Conservation (phyloP, 1,140 invertebrate genomes). For the Drosophila elegans region DNA sequence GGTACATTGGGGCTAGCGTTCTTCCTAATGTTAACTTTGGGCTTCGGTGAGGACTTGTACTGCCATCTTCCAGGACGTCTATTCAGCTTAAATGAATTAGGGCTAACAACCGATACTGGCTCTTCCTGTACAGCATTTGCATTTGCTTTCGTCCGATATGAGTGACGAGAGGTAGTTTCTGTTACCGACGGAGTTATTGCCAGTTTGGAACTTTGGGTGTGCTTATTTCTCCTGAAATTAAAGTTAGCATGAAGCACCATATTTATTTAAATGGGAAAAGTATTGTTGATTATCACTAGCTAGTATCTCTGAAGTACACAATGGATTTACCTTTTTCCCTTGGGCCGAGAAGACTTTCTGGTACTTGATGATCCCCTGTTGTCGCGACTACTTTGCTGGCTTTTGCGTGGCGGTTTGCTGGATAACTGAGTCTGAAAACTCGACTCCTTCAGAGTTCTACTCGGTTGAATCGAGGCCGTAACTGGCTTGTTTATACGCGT, state of each 20-base stretch:
- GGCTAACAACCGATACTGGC: constrained; percentile 86
- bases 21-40: constrained; percentile 92
- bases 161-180: constrained; percentile 85
- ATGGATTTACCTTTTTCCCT: constrained; percentile 62
- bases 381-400: constrained; percentile 30
- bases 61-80: constrained; percentile 93
- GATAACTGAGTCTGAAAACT: constrained; percentile 19
- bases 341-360: constrained; percentile 61
- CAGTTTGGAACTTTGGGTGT: constrained; percentile 79
- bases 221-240: constrained; percentile 59
- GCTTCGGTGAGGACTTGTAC: constrained; percentile 94
- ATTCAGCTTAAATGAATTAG: constrained; percentile 91
- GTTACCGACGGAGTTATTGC: constrained; percentile 78
- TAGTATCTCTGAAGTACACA: no score
- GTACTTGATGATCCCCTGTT: constrained; percentile 35
- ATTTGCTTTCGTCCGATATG: constrained; percentile 87
- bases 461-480: constrained; percentile 50
- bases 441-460: constrained; percentile 44
- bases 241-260: not conserved
- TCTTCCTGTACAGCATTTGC: constrained; percentile 86
- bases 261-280: not conserved
- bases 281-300: no score
- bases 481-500: constrained; percentile 60
- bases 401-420: constrained; percentile 57
- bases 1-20: constrained; percentile 33